Evolutionary conservation across 2,888 invertebrate species (phyloP).

Genomic region (Polyommatus iphigenia): DNA sequence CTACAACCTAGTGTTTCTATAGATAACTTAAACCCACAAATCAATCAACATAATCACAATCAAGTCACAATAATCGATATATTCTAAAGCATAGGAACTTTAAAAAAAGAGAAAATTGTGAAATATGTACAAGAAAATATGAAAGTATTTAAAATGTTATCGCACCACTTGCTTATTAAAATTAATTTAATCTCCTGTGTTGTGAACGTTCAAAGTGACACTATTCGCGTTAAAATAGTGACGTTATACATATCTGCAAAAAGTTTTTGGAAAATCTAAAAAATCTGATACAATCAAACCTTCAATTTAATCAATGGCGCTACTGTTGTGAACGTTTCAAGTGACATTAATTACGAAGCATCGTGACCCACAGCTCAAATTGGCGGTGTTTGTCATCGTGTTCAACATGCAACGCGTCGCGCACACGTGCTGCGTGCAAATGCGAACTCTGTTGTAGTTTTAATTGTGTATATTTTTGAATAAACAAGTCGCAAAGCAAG

Average conservation of each 20-base stretch:
- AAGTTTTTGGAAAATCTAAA: neutral
- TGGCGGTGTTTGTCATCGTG: constrained; percentile 56
- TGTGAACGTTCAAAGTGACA: neutral
- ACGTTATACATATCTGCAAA: neutral
- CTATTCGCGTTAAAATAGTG: neutral
- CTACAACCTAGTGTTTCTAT: neutral
- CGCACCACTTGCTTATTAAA: too few relatives aligned
- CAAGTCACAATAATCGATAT: too few relatives aligned
- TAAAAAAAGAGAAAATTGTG: too few relatives aligned
- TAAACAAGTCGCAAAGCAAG: neutral
- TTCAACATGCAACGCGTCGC: constrained; percentile 59
- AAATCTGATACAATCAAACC: neutral
- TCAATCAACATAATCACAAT: too few relatives aligned
- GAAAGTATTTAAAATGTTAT: too few relatives aligned
- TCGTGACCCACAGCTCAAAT: constrained; percentile 67
- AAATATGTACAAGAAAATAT: too few relatives aligned
- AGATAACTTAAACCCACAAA: too few relatives aligned
- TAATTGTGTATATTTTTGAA: constrained; percentile 2
- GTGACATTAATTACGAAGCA: constrained; percentile 51
- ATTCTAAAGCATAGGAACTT: too few relatives aligned
- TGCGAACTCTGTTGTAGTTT: neutral
- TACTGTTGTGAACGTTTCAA: constrained; percentile 47
- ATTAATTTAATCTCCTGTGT: too few relatives aligned
- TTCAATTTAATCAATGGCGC: constrained; percentile 1
- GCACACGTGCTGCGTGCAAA: constrained; percentile 60